Evolutionary conservation across 64 coral and sea anemone genomes (phyloP).

Genomic region (Porites australiensis): DNA sequence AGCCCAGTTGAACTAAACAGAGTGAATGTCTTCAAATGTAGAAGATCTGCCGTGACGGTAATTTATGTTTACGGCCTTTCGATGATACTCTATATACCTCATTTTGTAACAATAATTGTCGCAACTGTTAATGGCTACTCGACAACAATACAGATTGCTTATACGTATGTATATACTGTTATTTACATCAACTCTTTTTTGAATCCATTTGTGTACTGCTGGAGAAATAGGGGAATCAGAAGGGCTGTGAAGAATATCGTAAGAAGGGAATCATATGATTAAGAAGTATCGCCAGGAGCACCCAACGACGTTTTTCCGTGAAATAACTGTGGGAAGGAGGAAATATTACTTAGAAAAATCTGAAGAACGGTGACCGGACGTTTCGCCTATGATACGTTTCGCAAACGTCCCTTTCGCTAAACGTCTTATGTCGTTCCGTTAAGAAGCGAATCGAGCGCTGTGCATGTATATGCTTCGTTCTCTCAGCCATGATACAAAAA

Average conservation of each 20-base stretch:
- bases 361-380: no score
- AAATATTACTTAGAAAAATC: no score
- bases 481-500: no score
- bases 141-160: slow-evolving; percentile 46
- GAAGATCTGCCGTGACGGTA: slow-evolving; percentile 71
- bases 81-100: slow-evolving; percentile 68
- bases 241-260: slow-evolving; percentile 31
- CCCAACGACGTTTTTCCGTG: no score
- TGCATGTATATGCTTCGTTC: no score
- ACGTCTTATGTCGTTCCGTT: no score
- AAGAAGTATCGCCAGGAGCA: no score
- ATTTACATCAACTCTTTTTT: slow-evolving; percentile 72
- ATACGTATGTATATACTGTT: slow-evolving; percentile 23
- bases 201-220: slow-evolving; percentile 75
- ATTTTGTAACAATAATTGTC: slow-evolving; percentile 21
- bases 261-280: not conserved
- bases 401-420: no score
- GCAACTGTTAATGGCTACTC: slow-evolving; percentile 41
- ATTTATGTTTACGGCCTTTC: slow-evolving; percentile 69
- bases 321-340: no score
- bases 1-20: not conserved
- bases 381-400: no score
- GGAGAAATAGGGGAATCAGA: slow-evolving; percentile 72
- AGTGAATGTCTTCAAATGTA: slow-evolving; percentile 57
- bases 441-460: no score